Conservation (phyloP, 2,888 invertebrate species). For the Ethmia dodecea region DNA sequence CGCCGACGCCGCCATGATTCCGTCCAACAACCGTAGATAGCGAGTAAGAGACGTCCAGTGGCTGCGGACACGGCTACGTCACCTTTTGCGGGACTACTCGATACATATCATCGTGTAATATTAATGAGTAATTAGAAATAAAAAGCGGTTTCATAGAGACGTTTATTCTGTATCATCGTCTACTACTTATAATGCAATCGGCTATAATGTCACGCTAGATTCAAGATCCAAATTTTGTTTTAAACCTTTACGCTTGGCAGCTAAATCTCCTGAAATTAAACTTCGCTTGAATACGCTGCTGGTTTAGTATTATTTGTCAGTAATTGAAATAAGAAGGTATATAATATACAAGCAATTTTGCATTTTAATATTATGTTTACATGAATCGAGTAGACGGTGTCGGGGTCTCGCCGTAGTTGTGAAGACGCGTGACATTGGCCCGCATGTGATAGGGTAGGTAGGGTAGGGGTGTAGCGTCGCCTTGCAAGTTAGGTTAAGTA, state of each 20-base stretch:
- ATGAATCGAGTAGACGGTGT: conserved; percentile 59
- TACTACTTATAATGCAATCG: conserved; percentile 69
- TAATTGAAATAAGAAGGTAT: no score
- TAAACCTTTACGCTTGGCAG: conserved; percentile 48
- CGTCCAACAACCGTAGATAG: conserved; percentile 78
- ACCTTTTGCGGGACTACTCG: conserved; percentile 82
- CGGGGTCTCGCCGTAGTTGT: conserved; percentile 39
- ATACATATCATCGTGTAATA: conserved; percentile 85
- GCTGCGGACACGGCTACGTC: conserved; percentile 77
- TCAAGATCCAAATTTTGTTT: conserved; percentile 40
- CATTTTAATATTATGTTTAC: conserved; percentile 63
- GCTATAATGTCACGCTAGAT: conserved; percentile 72
- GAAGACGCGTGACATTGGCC: conserved; percentile 67
- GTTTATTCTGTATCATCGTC: conserved; percentile 75
- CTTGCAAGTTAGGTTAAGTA: conserved; percentile 76
- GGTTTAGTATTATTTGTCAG: conserved; percentile 2
- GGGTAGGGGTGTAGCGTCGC: conserved; percentile 71
- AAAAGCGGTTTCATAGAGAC: conserved; percentile 77
- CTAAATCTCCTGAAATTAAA: conserved; percentile 31
- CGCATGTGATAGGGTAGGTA: conserved; percentile 73
- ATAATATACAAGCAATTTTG: no score
- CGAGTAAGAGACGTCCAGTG: conserved; percentile 78
- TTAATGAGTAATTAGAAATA: conserved; percentile 77
- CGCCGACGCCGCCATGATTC: conserved; percentile 73
- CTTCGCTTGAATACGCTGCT: conserved; percentile 30